Evolutionary conservation across 2,888 invertebrate genomes (phyloP), one percentile per base, ranked within the genome.

Genomic region (Dermolepida albohirtum): DNA sequence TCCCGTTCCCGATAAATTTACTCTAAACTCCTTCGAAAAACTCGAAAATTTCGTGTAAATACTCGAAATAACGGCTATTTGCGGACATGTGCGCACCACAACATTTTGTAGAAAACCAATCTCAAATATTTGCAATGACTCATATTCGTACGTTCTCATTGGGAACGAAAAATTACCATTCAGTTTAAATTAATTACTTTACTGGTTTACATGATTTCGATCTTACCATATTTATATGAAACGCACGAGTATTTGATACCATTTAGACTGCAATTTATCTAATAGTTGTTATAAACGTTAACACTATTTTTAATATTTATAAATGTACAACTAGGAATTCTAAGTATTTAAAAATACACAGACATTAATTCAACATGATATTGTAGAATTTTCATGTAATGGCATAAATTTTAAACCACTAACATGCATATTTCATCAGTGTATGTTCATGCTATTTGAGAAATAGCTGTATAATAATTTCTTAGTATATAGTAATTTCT

Each of bases 81-180:
- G 40, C 66, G 59, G 40, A 57, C 63, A 55, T 57, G 47, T 43
- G 52, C 52, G 34, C 50, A 55, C 50, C 62, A 47, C 47, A 43
- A 62, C 41, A 54, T 64, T 66, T 68, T 66, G 40, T 67, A 55
- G 64, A 65, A 51, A 34, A 69, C 64, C 27, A 40, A n/a, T n/a
- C 16, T 17, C 17, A 5, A 55, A 40, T 40, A 51, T 51, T 51
- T 51, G 51, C 29, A 44, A 57, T 44, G 47, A 59, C 44, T 59
- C 27, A 59, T 47, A 7, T 44, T 14, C 29, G 12, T 12, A 14
- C 14, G 2, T 10, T 22, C 44, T 22, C 22, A 27, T n/a, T 29
- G 51, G 11, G 11, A 7, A 17, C 40, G 54, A 40, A 54, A 54
- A 54, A 54, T 57, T 14, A 22, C 43, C 10, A 22, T 27, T n/a